phyloP scores from a whole-genome alignment of 1,140 invertebrate genomes.

The Drosophila melanogaster region Release_6_plus_ISO1_MT NT_033777.3:21733501-21734000 shows the following conservation, averaged over 20 bases:
- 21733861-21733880: conserved; percentile 2
- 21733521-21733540: conserved; percentile 66
- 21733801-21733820: conserved; percentile 29
- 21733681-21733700: conserved; percentile 36
- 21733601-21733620: conserved; percentile 66
- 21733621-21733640: conserved; percentile 51
- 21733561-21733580: conserved; percentile 77
- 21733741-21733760: conserved; percentile 17
- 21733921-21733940: too few relatives aligned
- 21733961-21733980: too few relatives aligned
- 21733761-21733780: conserved; percentile 11
- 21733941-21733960: too few relatives aligned
- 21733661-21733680: conserved; percentile 26
- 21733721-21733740: conserved; percentile 24
- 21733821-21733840: conserved; percentile 37
- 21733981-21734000: too few relatives aligned
- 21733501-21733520: conserved; percentile 24
- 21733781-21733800: conserved; percentile 12
- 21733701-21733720: conserved; percentile 42
- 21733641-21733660: conserved; percentile 16
- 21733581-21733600: conserved; percentile 67
- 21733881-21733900: neutral
- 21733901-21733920: too few relatives aligned
- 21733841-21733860: conserved; percentile 31
- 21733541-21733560: conserved; percentile 83